Evolutionary conservation across 1,140 invertebrate species (phyloP).

Genomic region (Adoxophyes honmai): DNA sequence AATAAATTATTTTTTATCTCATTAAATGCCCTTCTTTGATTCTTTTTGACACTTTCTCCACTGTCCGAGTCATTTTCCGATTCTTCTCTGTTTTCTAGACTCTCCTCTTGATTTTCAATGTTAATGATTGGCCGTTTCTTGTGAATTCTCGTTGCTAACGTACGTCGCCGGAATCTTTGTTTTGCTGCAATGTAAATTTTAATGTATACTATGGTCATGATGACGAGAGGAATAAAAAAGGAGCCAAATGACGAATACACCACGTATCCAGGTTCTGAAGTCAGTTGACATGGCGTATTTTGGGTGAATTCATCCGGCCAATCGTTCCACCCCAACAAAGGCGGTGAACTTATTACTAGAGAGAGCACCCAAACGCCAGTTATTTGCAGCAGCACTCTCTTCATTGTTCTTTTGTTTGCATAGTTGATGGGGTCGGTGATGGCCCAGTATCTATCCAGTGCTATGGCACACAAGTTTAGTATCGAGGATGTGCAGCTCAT

Average conservation of each 20-base stretch:
- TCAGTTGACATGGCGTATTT: constrained; percentile 84
- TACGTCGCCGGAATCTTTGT: constrained; percentile 84
- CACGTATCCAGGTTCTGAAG: constrained; percentile 89
- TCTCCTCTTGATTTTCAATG: constrained; percentile 33
- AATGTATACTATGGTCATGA: constrained; percentile 95
- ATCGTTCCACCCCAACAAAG: constrained; percentile 96
- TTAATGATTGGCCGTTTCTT: constrained; percentile 50
- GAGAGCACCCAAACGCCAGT: constrained; percentile 93
- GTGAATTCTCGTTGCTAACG: constrained; percentile 84
- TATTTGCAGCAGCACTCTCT: constrained; percentile 91
- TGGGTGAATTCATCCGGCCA: constrained; percentile 87
- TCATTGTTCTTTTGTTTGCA: constrained; percentile 92
- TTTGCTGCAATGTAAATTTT: constrained; percentile 93
- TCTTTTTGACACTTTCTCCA: constrained; percentile 30
- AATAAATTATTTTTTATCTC: constrained; percentile 42
- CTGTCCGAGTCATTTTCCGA: constrained; percentile 53
- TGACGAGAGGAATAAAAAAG: constrained; percentile 94
- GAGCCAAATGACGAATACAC: constrained; percentile 95
- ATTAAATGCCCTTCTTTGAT: constrained; percentile 31
- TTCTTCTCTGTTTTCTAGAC: constrained; percentile 53
- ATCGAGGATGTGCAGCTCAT: constrained; percentile 97
- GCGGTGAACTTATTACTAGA: constrained; percentile 93
- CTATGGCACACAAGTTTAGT: constrained; percentile 95
- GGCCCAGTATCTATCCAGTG: constrained; percentile 93
- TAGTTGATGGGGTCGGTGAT: constrained; percentile 98